Evolutionary conservation across 2,797 vertebrate species (phyloP), one percentile per base, ranked within the genome.

Genomic region (Syngnathus acus): DNA sequence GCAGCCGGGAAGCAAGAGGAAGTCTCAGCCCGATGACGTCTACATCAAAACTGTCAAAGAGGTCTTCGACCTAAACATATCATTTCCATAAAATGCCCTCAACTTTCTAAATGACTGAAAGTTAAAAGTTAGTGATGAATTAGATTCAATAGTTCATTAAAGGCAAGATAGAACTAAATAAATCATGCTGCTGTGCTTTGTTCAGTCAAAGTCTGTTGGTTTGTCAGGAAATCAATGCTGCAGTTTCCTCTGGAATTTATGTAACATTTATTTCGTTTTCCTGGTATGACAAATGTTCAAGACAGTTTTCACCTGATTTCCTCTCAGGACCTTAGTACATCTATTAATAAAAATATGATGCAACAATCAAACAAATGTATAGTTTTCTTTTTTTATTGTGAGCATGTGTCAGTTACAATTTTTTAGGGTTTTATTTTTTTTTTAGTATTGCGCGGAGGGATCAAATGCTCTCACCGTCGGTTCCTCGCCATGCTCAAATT

Each of bases 1-100:
- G 70, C 81, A 93, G 78, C 93, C 93, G 2, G 93, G 93, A 59
- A 96, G 95, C 80, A 89, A 92, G 73, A 92, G 91, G 69, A 94
- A 93, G 75, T 78, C 74, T 0, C 87, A 42, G 5, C 60, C 82
- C 0, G 89, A 91, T 74, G 83, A 86, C 0, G 64, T 7, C 0
- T 93, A 89, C 0, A 0, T 81, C 0, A 66, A 82, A 3, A 87
- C 72, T 0, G 75, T 87, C n/a, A 71, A 50, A 21, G 78, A 74
- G 7, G 77, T 92, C 50, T 86, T 95, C 2, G 32, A 72, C 0
- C 0, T 83, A 0, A 65, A 75, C 6, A 0, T 57, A 6, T 50
- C 51, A 5, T 0, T 60, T 0, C 32, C 19, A 10, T 72, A 3
- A 77, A 1, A 19, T 38, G 14, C 63, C 5, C 16, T 32, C 61